Percentiles rank a stretch among this genome's conserved stretches.
Conservation (phyloP, 53 echinoderm and acorn worm genomes). For the Crossaster papposus region DNA sequence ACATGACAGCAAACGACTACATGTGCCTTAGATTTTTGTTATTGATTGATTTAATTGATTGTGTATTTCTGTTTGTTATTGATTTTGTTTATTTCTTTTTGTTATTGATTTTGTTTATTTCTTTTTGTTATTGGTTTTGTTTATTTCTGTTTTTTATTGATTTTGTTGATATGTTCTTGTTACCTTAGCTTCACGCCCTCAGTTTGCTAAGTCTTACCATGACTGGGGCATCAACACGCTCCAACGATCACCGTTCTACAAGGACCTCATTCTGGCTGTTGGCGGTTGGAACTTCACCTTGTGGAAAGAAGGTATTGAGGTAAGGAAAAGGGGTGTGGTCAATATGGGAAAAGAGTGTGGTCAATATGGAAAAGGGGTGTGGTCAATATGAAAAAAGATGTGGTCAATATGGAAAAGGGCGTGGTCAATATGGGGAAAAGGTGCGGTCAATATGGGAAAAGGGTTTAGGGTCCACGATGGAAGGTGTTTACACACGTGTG, state of each 20-base stretch:
- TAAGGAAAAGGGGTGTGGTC: slow-evolving; percentile 42
- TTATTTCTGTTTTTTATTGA: no score
- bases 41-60: no score
- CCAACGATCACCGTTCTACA: slow-evolving; percentile 96
- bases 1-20: no score
- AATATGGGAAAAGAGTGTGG: neutral
- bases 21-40: no score
- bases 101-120: neutral
- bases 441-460: no score
- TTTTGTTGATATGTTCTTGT: no score
- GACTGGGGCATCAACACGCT: slow-evolving; percentile 84
- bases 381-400: slow-evolving; percentile 77
- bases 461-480: no score
- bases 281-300: slow-evolving; percentile 98
- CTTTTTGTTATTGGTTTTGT: no score
- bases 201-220: slow-evolving; percentile 82
- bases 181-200: slow-evolving; percentile 76
- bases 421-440: neutral
- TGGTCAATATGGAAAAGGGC: slow-evolving; percentile 64
- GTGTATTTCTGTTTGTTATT: neutral
- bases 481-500: no score
- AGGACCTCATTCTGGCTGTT: slow-evolving; percentile 81
- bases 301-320: slow-evolving; percentile 94
- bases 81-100: neutral
- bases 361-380: no score